These are phyloP conservation scores for Diprion similis DNA, from an alignment of 1,140 invertebrate genomes.

Conservation along the genomic window DNA sequence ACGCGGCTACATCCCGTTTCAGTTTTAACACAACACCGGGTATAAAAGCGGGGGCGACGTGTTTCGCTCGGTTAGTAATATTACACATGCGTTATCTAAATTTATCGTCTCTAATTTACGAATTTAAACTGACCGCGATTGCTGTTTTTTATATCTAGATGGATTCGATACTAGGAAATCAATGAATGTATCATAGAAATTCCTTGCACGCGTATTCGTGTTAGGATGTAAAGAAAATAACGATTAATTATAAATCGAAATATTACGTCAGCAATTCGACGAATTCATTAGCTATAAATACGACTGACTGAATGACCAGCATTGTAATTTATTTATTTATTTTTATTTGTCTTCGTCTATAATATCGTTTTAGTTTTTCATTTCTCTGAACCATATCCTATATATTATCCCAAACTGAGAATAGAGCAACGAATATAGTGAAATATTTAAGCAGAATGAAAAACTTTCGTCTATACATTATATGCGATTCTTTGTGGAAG, in stretches of 20 bases:
- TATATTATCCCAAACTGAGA: too few relatives aligned
- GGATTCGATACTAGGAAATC: background rate
- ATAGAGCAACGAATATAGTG: too few relatives aligned
- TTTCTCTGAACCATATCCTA: too few relatives aligned
- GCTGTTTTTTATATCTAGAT: background rate
- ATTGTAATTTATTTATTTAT: too few relatives aligned
- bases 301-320: background rate
- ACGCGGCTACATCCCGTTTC: too few relatives aligned
- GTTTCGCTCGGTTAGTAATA: background rate
- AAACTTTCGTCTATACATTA: too few relatives aligned
- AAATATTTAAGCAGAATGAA: too few relatives aligned
- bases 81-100: background rate
- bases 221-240: background rate
- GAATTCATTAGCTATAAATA: slow-evolving; percentile 1
- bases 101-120: background rate
- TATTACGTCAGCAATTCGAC: background rate
- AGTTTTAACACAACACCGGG: background rate
- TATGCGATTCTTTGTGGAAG: too few relatives aligned
- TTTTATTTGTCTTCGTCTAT: too few relatives aligned
- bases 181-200: background rate
- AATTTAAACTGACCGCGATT: background rate
- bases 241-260: background rate
- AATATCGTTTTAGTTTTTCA: too few relatives aligned
- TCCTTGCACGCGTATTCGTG: too few relatives aligned
- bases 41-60: background rate